Percentiles rank a stretch among this genome's conserved stretches.
Conservation (phyloP, 2,888 invertebrate genomes). For the Hirtodrosophila alboralis region DNA sequence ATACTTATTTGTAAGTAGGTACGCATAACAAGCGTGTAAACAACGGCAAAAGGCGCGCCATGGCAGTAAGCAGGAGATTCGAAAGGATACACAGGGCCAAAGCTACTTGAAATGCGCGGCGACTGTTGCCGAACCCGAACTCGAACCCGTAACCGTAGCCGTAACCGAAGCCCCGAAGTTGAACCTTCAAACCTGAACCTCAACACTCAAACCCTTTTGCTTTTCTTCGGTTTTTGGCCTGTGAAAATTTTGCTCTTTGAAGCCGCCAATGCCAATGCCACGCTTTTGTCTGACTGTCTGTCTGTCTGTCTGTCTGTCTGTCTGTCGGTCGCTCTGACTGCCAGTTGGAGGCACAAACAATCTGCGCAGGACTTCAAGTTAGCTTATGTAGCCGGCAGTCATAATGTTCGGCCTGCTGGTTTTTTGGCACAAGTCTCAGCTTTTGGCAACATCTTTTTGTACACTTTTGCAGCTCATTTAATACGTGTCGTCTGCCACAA, state of each 20-base stretch:
- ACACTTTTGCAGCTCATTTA: constrained; percentile 73
- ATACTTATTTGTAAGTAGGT: constrained; percentile 52
- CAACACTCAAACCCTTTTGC: constrained; percentile 41
- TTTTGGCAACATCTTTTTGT: constrained; percentile 38
- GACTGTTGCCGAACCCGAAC: constrained; percentile 45
- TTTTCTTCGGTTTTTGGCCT: too few species aligned
- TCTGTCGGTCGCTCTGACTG: constrained; percentile 6
- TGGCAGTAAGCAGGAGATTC: constrained; percentile 29
- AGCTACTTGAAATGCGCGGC: constrained; percentile 74
- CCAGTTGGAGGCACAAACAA: constrained; percentile 53
- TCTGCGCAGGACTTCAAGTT: constrained; percentile 65
- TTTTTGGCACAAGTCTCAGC: constrained; percentile 4
- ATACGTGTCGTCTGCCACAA: constrained; percentile 73
- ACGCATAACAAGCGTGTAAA: constrained; percentile 76
- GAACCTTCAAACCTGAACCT: constrained; percentile 25
- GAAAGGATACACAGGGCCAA: constrained; percentile 25
- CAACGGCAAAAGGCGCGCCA: constrained; percentile 64
- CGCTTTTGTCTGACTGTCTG: constrained; percentile 18
- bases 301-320: constrained; percentile 1
- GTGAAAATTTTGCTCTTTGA: constrained; percentile 71
- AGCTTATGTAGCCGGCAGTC: constrained; percentile 47
- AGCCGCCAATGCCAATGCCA: constrained; percentile 58
- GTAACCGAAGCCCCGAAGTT: constrained; percentile 22
- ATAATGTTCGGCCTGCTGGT: constrained; percentile 23
- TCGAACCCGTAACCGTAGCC: constrained; percentile 14